These are phyloP conservation scores for Pitangus sulphuratus DNA, from an alignment of 2,797 vertebrate genomes.

Conservation along the genomic window DNA sequence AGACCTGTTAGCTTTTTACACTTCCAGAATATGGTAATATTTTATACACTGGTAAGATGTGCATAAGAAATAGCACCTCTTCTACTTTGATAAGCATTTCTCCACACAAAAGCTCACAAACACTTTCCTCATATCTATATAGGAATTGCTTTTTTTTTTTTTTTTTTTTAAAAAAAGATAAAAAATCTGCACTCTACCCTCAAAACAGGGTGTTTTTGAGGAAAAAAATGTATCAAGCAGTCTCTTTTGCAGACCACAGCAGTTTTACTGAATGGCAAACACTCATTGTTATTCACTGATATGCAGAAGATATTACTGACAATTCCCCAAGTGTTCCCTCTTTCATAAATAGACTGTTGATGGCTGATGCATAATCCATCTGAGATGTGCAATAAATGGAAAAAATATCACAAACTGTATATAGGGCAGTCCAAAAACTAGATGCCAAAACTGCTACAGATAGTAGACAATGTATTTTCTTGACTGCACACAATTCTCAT, in stretches of 20 bases:
- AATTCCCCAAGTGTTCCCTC: constrained; percentile 61
- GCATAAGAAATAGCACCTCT: background rate
- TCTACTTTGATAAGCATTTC: constrained; percentile 25
- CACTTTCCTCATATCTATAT: background rate
- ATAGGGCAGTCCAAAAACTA: background rate
- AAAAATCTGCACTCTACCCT: background rate
- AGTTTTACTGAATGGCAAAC: constrained; percentile 66
- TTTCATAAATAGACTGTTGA: constrained; percentile 69
- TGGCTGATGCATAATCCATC: constrained; percentile 63
- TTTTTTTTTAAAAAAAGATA: background rate
- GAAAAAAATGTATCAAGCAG: background rate
- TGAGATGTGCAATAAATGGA: constrained; percentile 52
- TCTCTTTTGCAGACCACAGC: constrained; percentile 66
- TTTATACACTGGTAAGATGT: constrained; percentile 38
- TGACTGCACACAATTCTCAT: background rate
- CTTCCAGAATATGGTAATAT: constrained; percentile 36
- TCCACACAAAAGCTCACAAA: background rate
- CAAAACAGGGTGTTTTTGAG: background rate
- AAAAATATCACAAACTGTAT: constrained; percentile 47
- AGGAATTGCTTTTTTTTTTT: background rate
- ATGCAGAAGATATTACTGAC: constrained; percentile 66
- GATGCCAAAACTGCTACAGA: constrained; percentile 6
- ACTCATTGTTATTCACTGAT: constrained; percentile 72
- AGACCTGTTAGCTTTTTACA: constrained; percentile 56
- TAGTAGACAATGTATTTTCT: background rate